Percentiles rank a stretch among this genome's conserved stretches.
Conservation (phyloP, 2,797 vertebrate species). For the Ispidina lecontei region DNA sequence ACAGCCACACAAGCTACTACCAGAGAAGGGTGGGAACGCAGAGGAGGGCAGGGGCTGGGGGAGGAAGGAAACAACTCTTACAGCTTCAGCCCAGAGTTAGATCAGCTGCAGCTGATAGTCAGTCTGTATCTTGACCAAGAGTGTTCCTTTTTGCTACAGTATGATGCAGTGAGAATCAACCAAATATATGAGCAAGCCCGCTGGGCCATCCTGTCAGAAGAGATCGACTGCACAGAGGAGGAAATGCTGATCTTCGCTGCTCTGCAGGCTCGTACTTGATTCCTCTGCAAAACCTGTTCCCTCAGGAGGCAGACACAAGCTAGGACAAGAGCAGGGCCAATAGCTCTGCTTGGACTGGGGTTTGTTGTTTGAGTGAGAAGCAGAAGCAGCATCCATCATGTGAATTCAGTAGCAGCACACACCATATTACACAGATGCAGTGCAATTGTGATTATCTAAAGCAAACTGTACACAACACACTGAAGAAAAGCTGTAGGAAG, state of each 20-base stretch:
- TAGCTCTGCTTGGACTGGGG: background rate
- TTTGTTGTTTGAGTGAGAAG: background rate
- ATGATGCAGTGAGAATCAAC: constrained; percentile 94
- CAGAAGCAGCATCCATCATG: background rate
- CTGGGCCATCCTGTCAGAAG: constrained; percentile 94
- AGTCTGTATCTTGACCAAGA: background rate
- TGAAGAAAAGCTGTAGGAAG: background rate
- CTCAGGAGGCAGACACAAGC: background rate
- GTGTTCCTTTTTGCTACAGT: constrained; percentile 77
- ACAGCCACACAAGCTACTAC: background rate
- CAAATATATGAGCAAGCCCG: constrained; percentile 98
- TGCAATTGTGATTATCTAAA: background rate
- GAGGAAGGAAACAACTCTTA: background rate
- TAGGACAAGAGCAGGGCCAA: background rate
- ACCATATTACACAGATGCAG: background rate
- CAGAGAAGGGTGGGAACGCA: background rate
- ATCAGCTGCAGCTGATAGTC: background rate
- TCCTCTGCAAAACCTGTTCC: constrained; percentile 21
- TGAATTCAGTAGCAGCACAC: background rate
- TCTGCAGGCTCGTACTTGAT: constrained; percentile 85
- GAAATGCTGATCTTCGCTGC: constrained; percentile 98
- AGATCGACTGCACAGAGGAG: constrained; percentile 97
- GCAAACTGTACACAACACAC: background rate
- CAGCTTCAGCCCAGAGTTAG: background rate
- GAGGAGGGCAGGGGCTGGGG: background rate